Conservation (phyloP, 2,113 vertebrate species). For the Lophochroa leadbeateri region DNA sequence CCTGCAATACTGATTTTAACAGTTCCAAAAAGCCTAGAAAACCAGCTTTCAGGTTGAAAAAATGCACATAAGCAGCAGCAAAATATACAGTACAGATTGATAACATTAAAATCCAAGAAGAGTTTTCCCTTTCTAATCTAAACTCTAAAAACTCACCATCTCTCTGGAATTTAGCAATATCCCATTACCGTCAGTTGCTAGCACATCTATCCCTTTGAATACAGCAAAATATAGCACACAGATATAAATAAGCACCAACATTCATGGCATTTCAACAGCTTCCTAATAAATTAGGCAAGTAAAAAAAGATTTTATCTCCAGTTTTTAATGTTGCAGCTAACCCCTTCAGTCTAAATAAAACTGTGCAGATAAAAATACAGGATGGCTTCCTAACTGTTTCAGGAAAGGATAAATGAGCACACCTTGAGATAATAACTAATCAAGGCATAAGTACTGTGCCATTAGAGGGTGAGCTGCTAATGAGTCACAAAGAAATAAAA, state of each 20-base stretch:
- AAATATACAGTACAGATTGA: neutral
- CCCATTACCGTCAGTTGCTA: neutral
- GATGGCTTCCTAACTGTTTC: neutral
- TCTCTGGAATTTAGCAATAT: neutral
- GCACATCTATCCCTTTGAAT: neutral
- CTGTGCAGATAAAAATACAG: neutral
- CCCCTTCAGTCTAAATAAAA: neutral
- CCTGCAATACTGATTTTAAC: slow-evolving; percentile 32
- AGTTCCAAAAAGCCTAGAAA: neutral
- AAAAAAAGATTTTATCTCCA: neutral
- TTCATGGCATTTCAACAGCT: neutral
- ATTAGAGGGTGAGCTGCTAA: slow-evolving; percentile 66
- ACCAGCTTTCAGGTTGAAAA: neutral
- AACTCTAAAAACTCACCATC: neutral
- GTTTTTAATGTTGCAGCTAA: neutral
- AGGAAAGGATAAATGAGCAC: slow-evolving; percentile 5
- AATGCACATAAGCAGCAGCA: neutral
- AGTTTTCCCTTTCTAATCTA: neutral
- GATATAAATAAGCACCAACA: neutral
- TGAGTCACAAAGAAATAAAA: slow-evolving; percentile 72
- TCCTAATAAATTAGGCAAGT: neutral
- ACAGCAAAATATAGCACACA: neutral
- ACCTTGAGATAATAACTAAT: slow-evolving; percentile 65
- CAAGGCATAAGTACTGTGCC: neutral
- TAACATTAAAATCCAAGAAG: neutral